These are phyloP conservation scores for Formicarius rufipectus DNA, from an alignment of 2,113 vertebrate species.

Conservation along the genomic window DNA sequence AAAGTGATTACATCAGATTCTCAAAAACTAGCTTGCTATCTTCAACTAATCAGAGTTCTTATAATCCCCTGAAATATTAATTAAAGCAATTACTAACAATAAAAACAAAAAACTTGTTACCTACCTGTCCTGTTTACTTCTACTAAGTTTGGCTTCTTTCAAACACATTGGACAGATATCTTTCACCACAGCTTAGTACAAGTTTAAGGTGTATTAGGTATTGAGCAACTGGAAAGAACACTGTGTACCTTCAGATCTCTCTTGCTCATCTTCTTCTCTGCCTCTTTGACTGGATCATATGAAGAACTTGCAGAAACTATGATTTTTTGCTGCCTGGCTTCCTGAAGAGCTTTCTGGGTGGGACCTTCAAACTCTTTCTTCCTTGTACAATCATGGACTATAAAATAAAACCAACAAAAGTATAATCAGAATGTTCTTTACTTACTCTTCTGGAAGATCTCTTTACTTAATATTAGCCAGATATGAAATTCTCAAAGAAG, in stretches of 20 bases:
- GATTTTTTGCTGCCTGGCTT: constrained; percentile 58
- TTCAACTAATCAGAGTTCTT: background rate
- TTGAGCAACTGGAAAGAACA: background rate
- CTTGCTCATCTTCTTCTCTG: constrained; percentile 12
- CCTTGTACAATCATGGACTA: background rate
- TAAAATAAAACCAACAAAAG: constrained; percentile 18
- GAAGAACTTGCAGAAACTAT: background rate
- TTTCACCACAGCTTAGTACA: background rate
- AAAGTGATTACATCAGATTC: background rate
- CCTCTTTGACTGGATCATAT: background rate
- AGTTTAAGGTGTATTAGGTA: background rate
- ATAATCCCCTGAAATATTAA: background rate
- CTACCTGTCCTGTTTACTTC: background rate
- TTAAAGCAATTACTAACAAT: background rate
- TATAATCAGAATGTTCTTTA: background rate
- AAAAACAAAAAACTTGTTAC: background rate
- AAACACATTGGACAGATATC: background rate
- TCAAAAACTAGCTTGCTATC: background rate
- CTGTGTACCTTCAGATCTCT: constrained; percentile 59
- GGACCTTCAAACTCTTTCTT: constrained; percentile 29
- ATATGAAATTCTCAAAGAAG: background rate
- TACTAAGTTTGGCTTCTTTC: background rate
- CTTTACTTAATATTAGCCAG: background rate
- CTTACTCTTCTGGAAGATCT: background rate
- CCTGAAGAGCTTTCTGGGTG: constrained; percentile 59